These are phyloP conservation scores for Pandion haliaetus DNA, from an alignment of 2,113 vertebrate species.

Conservation along the genomic window DNA sequence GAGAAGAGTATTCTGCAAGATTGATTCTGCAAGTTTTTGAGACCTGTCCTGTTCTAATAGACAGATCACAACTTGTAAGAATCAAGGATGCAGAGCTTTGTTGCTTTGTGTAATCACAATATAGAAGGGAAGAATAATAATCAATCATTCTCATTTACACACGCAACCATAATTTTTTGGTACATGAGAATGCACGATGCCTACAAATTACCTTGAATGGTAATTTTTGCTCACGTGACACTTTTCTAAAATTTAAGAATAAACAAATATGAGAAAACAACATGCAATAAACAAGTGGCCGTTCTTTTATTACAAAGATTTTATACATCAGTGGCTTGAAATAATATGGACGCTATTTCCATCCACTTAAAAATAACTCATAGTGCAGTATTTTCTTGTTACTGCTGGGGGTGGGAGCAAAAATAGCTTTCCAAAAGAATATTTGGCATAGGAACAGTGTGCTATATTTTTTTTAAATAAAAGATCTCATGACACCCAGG, in stretches of 20 bases:
- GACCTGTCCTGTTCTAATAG: neutral
- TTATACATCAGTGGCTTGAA: constrained; percentile 69
- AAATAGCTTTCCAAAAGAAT: constrained; percentile 71
- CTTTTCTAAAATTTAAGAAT: constrained; percentile 34
- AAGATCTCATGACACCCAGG: constrained; percentile 61
- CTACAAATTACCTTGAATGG: neutral
- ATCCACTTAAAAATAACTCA: constrained; percentile 75
- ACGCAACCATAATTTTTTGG: neutral
- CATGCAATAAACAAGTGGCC: constrained; percentile 68
- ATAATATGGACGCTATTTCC: constrained; percentile 75
- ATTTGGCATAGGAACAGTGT: constrained; percentile 65
- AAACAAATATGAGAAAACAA: constrained; percentile 53
- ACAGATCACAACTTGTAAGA: neutral
- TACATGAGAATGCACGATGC: neutral
- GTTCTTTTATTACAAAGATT: constrained; percentile 64
- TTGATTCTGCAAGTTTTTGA: neutral
- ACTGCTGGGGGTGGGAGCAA: constrained; percentile 63
- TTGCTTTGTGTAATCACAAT: neutral
- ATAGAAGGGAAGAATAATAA: neutral
- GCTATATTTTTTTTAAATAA: constrained; percentile 52
- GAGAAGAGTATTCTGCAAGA: neutral
- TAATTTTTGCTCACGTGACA: constrained; percentile 10
- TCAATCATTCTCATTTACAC: neutral
- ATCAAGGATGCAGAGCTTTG: neutral
- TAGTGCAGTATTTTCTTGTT: constrained; percentile 74